Evolutionary conservation across 2,888 invertebrate genomes (phyloP), one percentile per base, ranked within the genome.

Genomic region (Adelphocoris suturalis): DNA sequence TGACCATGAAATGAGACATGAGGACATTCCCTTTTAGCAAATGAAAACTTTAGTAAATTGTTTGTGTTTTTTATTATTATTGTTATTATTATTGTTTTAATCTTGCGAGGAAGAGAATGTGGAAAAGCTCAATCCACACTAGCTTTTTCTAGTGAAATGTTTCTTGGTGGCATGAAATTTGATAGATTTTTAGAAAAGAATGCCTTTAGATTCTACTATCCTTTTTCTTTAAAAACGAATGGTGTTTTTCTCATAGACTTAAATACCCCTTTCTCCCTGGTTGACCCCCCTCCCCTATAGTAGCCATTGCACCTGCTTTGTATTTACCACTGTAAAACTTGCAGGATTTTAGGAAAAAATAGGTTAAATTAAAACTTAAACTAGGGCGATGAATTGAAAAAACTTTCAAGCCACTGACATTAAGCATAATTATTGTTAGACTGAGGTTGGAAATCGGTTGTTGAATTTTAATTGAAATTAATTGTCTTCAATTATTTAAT

Each of bases 161-260:
- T 95, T 96, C 96, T 96, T 96, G 96, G 96, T 95, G 95, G 96
- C 95, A 96, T 96, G 95, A 89, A 89, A 89, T 90, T 87, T 80
- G 76, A 90, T 90, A 91, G 90, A 90, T 88, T 88, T 80, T 86
- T 90, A 90, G 89, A 91, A 81, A 81, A 89, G 90, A 90, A 91
- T 91, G 91, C 91, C 89, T 86, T 91, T 90, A 85, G 80, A 87
- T 89, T 87, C 28, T 81, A 86, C 28, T 47, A 89, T 48, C 85
- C 75, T 85, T 85, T n/a, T 85, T 28, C 37, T 28, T 48, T 90
- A 57, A 82, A 75, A 76, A 61, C 27, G 84, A 89, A 80, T 86
- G 86, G 75, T 85, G 85, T 86, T 86, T n/a, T 80, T 48, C 52
- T 57, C 19, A 28, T 81, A 57, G 81, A n/a, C 55, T 88, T 88